phyloP scores from a whole-genome alignment of 2,113 vertebrate genomes.

The Anas platyrhynchos region DNA sequence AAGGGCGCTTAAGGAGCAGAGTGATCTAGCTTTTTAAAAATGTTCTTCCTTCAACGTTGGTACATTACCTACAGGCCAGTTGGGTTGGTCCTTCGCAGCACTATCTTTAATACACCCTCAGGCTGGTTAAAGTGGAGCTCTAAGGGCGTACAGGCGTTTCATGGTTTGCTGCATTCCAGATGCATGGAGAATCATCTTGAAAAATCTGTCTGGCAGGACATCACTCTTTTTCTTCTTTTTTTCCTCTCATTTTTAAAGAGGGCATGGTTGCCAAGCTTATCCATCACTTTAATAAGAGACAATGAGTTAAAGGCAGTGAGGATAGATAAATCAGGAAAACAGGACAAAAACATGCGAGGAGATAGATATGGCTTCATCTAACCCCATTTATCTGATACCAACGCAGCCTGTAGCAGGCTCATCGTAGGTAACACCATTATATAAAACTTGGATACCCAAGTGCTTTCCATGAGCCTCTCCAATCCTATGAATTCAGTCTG shows the following conservation, averaged over 20 bases:
- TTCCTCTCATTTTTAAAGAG: background rate
- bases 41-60: slow-evolving; percentile 45
- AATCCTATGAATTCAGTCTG: background rate
- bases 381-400: background rate
- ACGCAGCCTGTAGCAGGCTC: background rate
- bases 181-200: background rate
- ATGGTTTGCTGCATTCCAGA: background rate
- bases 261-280: slow-evolving; percentile 30
- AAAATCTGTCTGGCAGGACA: background rate
- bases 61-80: slow-evolving; percentile 42
- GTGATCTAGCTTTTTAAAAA: slow-evolving; percentile 58
- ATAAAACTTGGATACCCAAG: background rate
- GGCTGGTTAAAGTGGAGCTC: background rate
- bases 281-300: slow-evolving; percentile 7
- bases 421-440: background rate
- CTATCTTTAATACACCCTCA: background rate
- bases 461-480: background rate
- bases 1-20: slow-evolving; percentile 62
- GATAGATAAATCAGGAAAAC: background rate
- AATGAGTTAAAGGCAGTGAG: background rate
- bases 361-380: background rate
- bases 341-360: background rate
- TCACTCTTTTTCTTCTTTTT: background rate
- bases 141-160: background rate
- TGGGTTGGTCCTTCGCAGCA: background rate